A percentile compares a stretch with the other conserved stretches of the same genome.
Conservation (phyloP, 2,113 vertebrate genomes). For the Suricata suricatta region DNA sequence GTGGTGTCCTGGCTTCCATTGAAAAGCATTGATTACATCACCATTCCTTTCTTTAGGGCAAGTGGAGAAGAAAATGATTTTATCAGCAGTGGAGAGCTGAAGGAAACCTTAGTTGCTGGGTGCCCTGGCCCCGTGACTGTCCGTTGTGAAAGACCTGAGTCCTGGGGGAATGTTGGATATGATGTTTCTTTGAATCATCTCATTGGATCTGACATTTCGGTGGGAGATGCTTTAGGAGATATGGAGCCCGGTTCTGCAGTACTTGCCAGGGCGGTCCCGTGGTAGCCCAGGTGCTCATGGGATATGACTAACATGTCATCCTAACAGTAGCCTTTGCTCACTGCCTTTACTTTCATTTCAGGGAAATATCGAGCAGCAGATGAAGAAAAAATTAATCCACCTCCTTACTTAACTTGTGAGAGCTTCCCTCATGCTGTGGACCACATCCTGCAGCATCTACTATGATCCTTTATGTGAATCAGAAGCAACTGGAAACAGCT, state of each 20-base stretch:
- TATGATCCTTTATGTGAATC: constrained; percentile 67
- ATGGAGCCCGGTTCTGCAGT: neutral
- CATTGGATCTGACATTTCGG: neutral
- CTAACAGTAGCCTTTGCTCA: constrained; percentile 17
- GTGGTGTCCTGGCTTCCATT: neutral
- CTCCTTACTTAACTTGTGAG: constrained; percentile 91
- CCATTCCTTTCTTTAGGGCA: neutral
- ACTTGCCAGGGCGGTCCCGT: neutral
- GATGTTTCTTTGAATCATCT: neutral
- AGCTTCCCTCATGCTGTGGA: constrained; percentile 93
- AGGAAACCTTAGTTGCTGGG: neutral
- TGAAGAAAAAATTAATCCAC: constrained; percentile 89
- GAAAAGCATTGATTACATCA: constrained; percentile 35
- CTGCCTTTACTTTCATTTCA: constrained; percentile 75
- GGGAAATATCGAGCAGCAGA: constrained; percentile 93
- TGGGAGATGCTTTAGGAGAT: neutral
- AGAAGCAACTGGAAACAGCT: constrained; percentile 34
- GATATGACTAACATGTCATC: neutral
- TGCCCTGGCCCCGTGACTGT: neutral
- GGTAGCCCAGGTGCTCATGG: neutral
- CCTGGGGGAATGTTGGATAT: neutral
- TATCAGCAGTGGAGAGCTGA: neutral
- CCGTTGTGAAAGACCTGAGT: neutral
- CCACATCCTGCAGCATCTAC: constrained; percentile 88
- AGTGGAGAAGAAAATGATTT: neutral